Percentiles rank a stretch among this genome's conserved stretches.
phyloP scores from a whole-genome alignment of 2,113 vertebrate genomes.

The Struthio camelus region DNA sequence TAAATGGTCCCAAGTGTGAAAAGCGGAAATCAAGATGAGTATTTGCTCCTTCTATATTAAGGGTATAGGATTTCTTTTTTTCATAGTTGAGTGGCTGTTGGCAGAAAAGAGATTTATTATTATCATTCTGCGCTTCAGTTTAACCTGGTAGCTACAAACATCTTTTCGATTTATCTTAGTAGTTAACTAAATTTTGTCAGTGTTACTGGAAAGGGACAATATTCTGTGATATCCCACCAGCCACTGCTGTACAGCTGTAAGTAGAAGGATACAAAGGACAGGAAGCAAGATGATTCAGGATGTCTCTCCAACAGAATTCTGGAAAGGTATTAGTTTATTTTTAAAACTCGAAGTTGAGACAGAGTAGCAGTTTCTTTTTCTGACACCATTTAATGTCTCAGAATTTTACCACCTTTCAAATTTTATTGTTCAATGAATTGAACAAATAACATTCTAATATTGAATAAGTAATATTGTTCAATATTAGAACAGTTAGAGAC shows the following conservation, averaged over 20 bases:
- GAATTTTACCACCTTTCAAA: not conserved
- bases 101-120: conserved; percentile 32
- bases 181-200: not conserved
- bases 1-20: conserved; percentile 93
- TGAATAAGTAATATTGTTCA: not conserved
- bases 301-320: not conserved
- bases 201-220: not conserved
- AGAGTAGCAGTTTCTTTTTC: not conserved
- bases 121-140: not conserved
- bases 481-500: not conserved
- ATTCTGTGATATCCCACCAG: not conserved
- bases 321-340: not conserved
- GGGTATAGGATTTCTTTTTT: conserved; percentile 93
- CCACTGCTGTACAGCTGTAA: not conserved
- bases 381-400: not conserved
- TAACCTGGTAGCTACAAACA: not conserved
- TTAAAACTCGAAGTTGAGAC: not conserved
- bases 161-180: not conserved
- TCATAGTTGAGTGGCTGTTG: conserved; percentile 94
- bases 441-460: not conserved
- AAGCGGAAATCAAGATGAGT: conserved; percentile 92
- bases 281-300: not conserved
- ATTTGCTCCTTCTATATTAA: conserved; percentile 95
- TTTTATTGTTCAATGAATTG: not conserved
- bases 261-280: not conserved